Conservation (phyloP, 2,888 invertebrate species). For the Conomelus anceps region DNA sequence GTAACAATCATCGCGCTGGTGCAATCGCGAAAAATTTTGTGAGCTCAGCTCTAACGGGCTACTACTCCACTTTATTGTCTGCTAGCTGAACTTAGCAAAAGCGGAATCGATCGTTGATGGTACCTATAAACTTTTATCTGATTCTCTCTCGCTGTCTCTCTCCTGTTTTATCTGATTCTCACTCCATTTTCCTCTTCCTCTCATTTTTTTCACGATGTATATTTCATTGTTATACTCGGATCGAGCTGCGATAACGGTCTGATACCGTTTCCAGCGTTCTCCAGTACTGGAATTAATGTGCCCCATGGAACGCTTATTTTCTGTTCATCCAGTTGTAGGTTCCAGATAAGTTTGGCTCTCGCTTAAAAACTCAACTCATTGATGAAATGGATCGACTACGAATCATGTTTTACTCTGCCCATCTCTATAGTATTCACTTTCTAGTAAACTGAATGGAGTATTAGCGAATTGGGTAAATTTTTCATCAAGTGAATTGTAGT, state of each 20-base stretch:
- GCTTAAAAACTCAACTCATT: neutral
- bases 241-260: neutral
- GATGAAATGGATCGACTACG: neutral
- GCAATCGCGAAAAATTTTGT: neutral
- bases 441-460: neutral
- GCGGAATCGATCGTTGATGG: neutral
- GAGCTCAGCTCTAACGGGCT: neutral
- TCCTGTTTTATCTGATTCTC: neutral
- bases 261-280: neutral
- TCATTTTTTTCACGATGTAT: neutral
- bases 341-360: no score
- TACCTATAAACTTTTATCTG: neutral
- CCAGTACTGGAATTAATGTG: neutral
- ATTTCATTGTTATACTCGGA: neutral
- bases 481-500: no score
- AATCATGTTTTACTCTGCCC: neutral
- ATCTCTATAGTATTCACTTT: neutral
- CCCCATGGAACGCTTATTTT: neutral
- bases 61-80: neutral
- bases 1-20: neutral
- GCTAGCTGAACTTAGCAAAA: neutral
- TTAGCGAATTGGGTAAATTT: no score
- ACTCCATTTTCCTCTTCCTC: neutral
- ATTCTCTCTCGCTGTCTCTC: neutral
- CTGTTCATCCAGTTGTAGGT: neutral